Percentiles rank a stretch among this genome's conserved stretches.
phyloP scores from a whole-genome alignment of 2,797 vertebrate genomes.

The Salmo trutta region DNA sequence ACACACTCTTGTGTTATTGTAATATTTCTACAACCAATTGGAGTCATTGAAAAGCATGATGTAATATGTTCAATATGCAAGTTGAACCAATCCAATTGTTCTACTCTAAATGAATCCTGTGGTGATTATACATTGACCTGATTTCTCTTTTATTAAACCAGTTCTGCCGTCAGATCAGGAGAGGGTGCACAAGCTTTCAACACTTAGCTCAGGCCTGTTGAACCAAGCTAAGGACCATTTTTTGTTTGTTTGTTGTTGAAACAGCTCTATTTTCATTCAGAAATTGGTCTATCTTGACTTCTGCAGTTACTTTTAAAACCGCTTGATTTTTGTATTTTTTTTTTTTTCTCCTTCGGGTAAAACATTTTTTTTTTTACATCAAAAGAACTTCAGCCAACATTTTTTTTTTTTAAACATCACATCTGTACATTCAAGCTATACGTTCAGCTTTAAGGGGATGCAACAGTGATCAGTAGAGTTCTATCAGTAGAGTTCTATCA shows the following conservation, averaged over 20 bases:
- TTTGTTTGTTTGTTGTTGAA: constrained; percentile 38
- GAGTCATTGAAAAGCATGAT: constrained; percentile 73
- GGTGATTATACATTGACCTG: constrained; percentile 35
- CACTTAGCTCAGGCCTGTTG: constrained; percentile 81
- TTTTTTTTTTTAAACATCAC: constrained; percentile 45
- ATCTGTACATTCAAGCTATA: constrained; percentile 63
- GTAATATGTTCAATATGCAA: constrained; percentile 79
- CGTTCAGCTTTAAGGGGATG: constrained; percentile 67
- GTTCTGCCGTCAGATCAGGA: constrained; percentile 57
- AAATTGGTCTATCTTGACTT: constrained; percentile 37
- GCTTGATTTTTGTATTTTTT: constrained; percentile 54
- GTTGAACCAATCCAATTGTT: constrained; percentile 64
- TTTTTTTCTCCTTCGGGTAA: constrained; percentile 49
- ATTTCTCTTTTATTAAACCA: constrained; percentile 35
- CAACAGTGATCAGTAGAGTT: constrained; percentile 57
- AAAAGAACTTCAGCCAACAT: constrained; percentile 52
- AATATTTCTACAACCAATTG: constrained; percentile 66
- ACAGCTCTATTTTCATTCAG: constrained; percentile 58
- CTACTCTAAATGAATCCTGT: constrained; percentile 54
- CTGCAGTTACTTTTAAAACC: neutral
- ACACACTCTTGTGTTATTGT: constrained; percentile 49
- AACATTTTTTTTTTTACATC: constrained; percentile 55
- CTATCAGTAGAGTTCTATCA: too few species aligned
- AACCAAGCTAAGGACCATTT: constrained; percentile 71
- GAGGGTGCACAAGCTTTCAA: constrained; percentile 78